Evolutionary conservation across 2,888 invertebrate species (phyloP), one percentile per base, ranked within the genome.

Genomic region (Marasmarcha lunaedactyla): DNA sequence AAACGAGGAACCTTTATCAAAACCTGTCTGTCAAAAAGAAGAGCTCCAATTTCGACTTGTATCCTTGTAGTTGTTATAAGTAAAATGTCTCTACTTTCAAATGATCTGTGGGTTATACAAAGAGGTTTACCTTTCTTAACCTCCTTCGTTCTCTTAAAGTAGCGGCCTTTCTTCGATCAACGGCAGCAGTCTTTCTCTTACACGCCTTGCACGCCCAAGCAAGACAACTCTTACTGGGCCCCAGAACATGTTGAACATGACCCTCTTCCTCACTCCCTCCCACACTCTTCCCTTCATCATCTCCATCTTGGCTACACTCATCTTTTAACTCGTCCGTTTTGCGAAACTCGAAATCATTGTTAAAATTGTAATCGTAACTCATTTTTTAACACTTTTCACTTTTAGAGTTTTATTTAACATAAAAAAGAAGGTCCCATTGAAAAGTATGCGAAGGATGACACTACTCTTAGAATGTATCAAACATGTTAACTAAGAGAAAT

Each of bases 191-290:
- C 81, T 97, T 97, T 79, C 95, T 91, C 73, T 97, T 97, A 78
- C 97, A 97, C 0, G 97, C 96, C 64, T 97, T 97, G 72, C 98
- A 98, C 1, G 97, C 97, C 97, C 97, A 98, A 9, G 97, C 88
- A 33, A 98, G 85, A 59, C 97, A 98, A 45, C 93, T 88, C 45
- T 94, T 84, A 37, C 88, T 88, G 0, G 84, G 85, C 0, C 84
- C 85, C 46, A 85, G 47, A 1, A 84, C 81, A 46, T 85, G 85
- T 30, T 84, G 85, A 0, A 86, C 64, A 47, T 85, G 85, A 2
- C 57, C 67, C 2, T 71, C 70, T 1, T 65, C 64, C 43, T 26
- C 14, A n/a, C 14, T 35, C 4, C 27, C 44, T 25, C 39, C 44
- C 35, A 1, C 4, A 9, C 30, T 46, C 47, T 46, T 71, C 26